Evolutionary conservation across 2,797 vertebrate genomes (phyloP).

Genomic region (Fringilla coelebs): DNA sequence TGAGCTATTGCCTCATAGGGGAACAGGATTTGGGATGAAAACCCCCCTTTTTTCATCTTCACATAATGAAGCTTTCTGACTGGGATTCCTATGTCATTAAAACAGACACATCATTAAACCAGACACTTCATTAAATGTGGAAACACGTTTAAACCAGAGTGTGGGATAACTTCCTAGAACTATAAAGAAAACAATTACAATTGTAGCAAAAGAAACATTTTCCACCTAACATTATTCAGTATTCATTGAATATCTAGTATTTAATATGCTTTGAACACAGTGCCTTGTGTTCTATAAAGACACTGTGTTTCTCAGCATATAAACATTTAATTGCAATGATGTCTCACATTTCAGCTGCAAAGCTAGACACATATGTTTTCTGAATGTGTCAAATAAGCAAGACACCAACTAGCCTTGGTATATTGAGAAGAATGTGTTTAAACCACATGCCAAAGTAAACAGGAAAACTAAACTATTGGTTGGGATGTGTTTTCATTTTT

Average conservation of each 20-base stretch:
- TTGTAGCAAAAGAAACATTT: background rate
- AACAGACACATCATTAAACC: background rate
- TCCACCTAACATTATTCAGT: background rate
- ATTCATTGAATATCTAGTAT: background rate
- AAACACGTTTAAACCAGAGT: background rate
- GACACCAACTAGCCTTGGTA: slow-evolving; percentile 30
- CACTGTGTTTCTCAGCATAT: background rate
- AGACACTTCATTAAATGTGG: background rate
- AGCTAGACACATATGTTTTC: slow-evolving; percentile 56
- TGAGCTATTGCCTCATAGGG: background rate
- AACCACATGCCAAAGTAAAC: slow-evolving; percentile 65
- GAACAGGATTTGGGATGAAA: background rate
- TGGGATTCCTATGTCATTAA: background rate
- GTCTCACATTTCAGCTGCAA: slow-evolving; percentile 67
- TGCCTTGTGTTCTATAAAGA: background rate
- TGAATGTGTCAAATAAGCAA: slow-evolving; percentile 55
- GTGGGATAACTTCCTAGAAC: background rate
- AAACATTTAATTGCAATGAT: slow-evolving; percentile 41
- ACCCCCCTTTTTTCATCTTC: background rate
- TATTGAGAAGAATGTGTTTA: slow-evolving; percentile 48
- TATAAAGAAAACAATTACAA: background rate
- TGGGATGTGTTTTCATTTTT: background rate
- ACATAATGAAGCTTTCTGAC: background rate
- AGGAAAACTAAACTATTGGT: slow-evolving; percentile 39
- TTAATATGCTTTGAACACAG: background rate